Evolutionary conservation across 2,113 vertebrate species (phyloP).

Genomic region (Nibea albiflora): DNA sequence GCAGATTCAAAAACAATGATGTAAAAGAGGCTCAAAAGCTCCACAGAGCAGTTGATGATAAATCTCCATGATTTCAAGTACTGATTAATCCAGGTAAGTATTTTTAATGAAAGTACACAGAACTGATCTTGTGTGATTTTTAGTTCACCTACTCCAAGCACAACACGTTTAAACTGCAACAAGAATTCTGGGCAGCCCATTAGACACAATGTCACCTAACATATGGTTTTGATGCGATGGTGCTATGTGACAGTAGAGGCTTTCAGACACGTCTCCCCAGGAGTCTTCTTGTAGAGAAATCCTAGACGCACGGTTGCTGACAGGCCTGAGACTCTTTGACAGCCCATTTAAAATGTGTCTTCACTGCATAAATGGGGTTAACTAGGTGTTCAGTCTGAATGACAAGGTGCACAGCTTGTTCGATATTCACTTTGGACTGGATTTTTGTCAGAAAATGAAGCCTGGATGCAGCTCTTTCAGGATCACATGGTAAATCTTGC

Average conservation of each 20-base stretch:
- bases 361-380: slow-evolving; percentile 16
- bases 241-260: slow-evolving; percentile 32
- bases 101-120: background rate
- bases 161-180: background rate
- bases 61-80: background rate
- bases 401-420: no score
- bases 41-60: background rate
- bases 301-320: slow-evolving; percentile 17
- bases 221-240: slow-evolving; percentile 29
- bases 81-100: background rate
- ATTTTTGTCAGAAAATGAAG: slow-evolving; percentile 17
- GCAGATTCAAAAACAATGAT: background rate
- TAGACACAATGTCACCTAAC: slow-evolving; percentile 20
- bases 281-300: slow-evolving; percentile 18
- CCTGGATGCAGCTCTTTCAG: slow-evolving; percentile 1
- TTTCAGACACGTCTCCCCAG: slow-evolving; percentile 21
- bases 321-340: slow-evolving; percentile 35
- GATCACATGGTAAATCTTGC: slow-evolving; percentile 30
- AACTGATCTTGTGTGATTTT: background rate
- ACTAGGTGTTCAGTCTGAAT: slow-evolving; percentile 2
- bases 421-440: no score
- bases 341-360: slow-evolving; percentile 40
- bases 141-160: background rate
- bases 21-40: background rate
- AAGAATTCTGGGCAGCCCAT: slow-evolving; percentile 30